These are phyloP conservation scores for Tanytarsus gracilentus DNA, from an alignment of 2,888 invertebrate species.

Conservation along the genomic window DNA sequence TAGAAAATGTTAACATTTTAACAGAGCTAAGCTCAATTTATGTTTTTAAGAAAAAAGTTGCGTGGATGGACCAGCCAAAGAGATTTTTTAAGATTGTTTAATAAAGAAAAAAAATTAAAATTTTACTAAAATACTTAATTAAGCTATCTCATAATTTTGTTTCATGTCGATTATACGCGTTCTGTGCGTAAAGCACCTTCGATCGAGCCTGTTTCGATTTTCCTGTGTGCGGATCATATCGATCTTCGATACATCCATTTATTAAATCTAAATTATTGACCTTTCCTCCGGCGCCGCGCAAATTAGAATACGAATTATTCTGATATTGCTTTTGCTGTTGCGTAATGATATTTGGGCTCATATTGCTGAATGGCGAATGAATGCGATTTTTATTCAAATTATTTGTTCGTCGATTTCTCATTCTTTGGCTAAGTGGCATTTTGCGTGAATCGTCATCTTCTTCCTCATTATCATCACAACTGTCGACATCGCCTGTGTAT, in stretches of 20 bases:
- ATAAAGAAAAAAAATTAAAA: too few relatives aligned
- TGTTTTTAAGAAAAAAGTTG: too few relatives aligned
- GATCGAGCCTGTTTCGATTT: slow-evolving; percentile 32
- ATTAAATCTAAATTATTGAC: slow-evolving; percentile 35
- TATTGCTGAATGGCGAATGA: slow-evolving; percentile 30
- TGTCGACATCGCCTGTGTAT: slow-evolving; percentile 66
- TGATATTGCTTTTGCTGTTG: slow-evolving; percentile 14
- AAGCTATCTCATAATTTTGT: slow-evolving; percentile 33
- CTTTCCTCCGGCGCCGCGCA: slow-evolving; percentile 20
- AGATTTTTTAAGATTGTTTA: too few relatives aligned
- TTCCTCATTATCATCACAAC: slow-evolving; percentile 62
- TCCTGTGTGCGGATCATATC: background rate
- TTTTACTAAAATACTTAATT: background rate
- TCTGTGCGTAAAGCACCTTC: slow-evolving; percentile 32
- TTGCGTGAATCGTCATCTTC: slow-evolving; percentile 33
- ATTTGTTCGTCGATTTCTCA: slow-evolving; percentile 22
- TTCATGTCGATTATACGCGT: slow-evolving; percentile 32
- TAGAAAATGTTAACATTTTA: too few relatives aligned
- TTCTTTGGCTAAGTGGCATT: slow-evolving; percentile 24
- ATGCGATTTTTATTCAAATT: slow-evolving; percentile 20
- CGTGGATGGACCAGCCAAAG: too few relatives aligned
- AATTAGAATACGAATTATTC: slow-evolving; percentile 2
- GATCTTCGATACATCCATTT: slow-evolving; percentile 30
- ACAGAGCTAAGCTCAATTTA: too few relatives aligned
- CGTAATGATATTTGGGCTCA: slow-evolving; percentile 9